These are phyloP conservation scores for Xylocampa areola DNA, from an alignment of 2,888 invertebrate species.

Conservation along the genomic window DNA sequence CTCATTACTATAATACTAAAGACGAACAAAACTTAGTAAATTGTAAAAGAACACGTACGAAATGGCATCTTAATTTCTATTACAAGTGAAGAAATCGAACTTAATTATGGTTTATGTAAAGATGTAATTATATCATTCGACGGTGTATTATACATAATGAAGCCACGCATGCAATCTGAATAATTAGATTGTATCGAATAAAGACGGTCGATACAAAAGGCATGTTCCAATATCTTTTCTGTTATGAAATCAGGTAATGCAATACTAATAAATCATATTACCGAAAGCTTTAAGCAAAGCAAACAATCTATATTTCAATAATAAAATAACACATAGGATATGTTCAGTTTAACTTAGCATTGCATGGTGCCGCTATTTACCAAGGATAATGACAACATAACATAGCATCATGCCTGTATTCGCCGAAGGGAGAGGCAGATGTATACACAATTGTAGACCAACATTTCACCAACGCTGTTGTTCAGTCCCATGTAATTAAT, in stretches of 20 bases:
- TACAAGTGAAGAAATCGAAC: slow-evolving; percentile 11
- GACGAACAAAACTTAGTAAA: not conserved
- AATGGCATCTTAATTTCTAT: not conserved
- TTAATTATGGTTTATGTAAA: slow-evolving; percentile 27
- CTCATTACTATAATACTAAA: not conserved
- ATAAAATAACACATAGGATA: too few relatives aligned
- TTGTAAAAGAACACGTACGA: slow-evolving; percentile 6
- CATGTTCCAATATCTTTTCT: slow-evolving; percentile 3
- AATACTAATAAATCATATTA: not conserved
- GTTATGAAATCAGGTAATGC: not conserved
- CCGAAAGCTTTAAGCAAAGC: not conserved
- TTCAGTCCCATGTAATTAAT: too few relatives aligned
- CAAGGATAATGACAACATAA: too few relatives aligned
- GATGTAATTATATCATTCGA: slow-evolving; percentile 19
- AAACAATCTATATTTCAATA: too few relatives aligned
- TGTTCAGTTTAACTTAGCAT: too few relatives aligned
- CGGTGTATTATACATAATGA: slow-evolving; percentile 17
- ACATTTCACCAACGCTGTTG: too few relatives aligned
- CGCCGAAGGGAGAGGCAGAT: too few relatives aligned
- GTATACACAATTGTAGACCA: too few relatives aligned
- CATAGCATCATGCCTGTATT: too few relatives aligned
- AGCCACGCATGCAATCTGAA: slow-evolving; percentile 19
- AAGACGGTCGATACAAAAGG: slow-evolving; percentile 9
- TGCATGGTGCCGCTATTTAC: too few relatives aligned
- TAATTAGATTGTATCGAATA: slow-evolving; percentile 23